These are phyloP conservation scores for Acanthurus lineatus DNA, from an alignment of 2,797 vertebrate species.

Conservation along the genomic window DNA sequence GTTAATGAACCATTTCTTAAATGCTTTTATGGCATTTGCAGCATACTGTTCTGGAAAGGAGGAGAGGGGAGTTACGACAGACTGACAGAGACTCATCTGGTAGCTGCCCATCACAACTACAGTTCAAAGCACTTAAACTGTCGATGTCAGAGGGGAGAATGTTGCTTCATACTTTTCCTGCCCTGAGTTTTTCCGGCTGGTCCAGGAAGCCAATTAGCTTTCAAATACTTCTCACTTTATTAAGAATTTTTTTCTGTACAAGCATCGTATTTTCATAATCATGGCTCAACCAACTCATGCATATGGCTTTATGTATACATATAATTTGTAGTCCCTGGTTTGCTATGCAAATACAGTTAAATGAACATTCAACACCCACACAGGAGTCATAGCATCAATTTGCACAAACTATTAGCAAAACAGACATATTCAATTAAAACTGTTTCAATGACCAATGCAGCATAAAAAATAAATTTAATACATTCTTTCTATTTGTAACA, in stretches of 20 bases:
- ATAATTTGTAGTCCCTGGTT: background rate
- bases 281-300: background rate
- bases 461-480: background rate
- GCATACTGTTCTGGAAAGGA: background rate
- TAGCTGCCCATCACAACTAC: background rate
- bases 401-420: constrained; percentile 1
- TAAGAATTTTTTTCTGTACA: background rate
- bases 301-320: too few species aligned
- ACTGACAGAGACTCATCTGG: background rate
- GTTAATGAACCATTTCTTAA: background rate
- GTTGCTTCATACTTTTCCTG: background rate
- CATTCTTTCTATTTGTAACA: constrained; percentile 26
- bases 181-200: background rate
- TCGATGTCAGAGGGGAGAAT: background rate
- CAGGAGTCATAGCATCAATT: background rate
- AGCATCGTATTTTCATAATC: background rate
- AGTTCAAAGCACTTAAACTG: background rate
- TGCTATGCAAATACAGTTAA: background rate
- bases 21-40: constrained; percentile 10
- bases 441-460: background rate
- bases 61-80: background rate
- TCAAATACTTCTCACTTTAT: background rate
- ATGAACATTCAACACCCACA: background rate
- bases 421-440: constrained; percentile 15
- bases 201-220: background rate